phyloP scores from a whole-genome alignment of 2,888 invertebrate genomes.

The Drosophila cognata region DNA sequence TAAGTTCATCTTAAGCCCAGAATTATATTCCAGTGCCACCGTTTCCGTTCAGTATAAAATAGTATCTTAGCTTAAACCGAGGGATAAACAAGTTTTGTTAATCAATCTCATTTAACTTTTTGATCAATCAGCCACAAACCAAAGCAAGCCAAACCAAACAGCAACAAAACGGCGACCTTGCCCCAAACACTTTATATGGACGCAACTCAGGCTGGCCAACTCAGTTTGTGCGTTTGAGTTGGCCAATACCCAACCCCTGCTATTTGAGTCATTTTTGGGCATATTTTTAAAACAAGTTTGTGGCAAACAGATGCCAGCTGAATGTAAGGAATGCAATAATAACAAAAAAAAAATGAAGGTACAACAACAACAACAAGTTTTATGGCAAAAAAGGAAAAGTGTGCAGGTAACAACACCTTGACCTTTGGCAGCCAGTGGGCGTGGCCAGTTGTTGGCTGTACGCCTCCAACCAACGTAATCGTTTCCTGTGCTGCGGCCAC shows the following conservation, averaged over 20 bases:
- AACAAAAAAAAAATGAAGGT: background rate
- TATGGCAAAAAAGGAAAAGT: background rate
- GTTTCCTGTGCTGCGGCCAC: slow-evolving; percentile 39
- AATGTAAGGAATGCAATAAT: slow-evolving; percentile 32
- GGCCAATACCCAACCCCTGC: background rate
- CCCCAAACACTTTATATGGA: background rate
- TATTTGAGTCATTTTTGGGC: slow-evolving; percentile 54
- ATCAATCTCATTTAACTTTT: background rate
- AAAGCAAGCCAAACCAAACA: slow-evolving; percentile 11
- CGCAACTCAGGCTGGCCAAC: slow-evolving; percentile 1
- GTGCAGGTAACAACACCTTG: slow-evolving; percentile 52
- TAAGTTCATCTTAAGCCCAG: background rate
- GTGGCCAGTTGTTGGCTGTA: slow-evolving; percentile 33
- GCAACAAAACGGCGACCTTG: slow-evolving; percentile 7
- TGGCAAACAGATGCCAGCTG: slow-evolving; percentile 23
- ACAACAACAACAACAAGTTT: background rate
- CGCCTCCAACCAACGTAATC: slow-evolving; percentile 51
- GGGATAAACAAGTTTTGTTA: background rate
- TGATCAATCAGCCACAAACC: slow-evolving; percentile 4
- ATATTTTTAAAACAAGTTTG: slow-evolving; percentile 56
- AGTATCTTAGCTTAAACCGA: background rate
- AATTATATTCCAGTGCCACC: background rate
- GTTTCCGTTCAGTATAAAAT: background rate
- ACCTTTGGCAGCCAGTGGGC: slow-evolving; percentile 58
- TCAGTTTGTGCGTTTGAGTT: background rate